These are phyloP conservation scores for Pseudomyrmex sp. DNA, from an alignment of 1,140 invertebrate species.

Conservation along the genomic window DNA sequence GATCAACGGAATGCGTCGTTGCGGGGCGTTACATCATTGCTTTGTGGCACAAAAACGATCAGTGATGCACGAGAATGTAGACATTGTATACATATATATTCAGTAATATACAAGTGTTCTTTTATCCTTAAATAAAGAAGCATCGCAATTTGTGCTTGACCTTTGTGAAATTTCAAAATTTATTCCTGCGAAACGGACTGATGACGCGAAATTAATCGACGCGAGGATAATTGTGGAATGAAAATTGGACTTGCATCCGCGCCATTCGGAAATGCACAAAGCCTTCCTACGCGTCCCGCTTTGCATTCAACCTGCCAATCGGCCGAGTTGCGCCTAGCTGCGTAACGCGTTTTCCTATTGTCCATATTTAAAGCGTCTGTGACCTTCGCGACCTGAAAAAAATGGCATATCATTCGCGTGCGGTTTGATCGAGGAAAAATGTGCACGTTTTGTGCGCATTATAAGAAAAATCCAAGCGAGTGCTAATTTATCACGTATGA, in stretches of 20 bases:
- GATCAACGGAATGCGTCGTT: constrained; percentile 46
- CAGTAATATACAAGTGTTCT: too few species aligned
- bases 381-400: constrained; percentile 39
- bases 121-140: too few species aligned
- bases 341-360: constrained; percentile 37
- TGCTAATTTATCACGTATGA: constrained; percentile 14
- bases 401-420: constrained; percentile 19
- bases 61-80: background rate
- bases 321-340: constrained; percentile 13
- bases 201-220: background rate
- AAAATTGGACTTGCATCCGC: background rate
- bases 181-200: too few species aligned
- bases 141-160: too few species aligned
- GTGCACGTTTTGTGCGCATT: background rate
- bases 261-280: constrained; percentile 35
- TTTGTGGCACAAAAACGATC: background rate
- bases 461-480: background rate
- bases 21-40: constrained; percentile 44
- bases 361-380: constrained; percentile 39
- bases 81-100: background rate
- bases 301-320: constrained; percentile 33
- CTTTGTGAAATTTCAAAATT: too few species aligned
- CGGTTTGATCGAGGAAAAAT: constrained; percentile 8
- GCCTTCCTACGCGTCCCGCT: background rate
- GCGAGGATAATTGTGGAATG: background rate